These are phyloP conservation scores for Masticophis lateralis DNA, from an alignment of 2,797 vertebrate genomes.

Conservation along the genomic window DNA sequence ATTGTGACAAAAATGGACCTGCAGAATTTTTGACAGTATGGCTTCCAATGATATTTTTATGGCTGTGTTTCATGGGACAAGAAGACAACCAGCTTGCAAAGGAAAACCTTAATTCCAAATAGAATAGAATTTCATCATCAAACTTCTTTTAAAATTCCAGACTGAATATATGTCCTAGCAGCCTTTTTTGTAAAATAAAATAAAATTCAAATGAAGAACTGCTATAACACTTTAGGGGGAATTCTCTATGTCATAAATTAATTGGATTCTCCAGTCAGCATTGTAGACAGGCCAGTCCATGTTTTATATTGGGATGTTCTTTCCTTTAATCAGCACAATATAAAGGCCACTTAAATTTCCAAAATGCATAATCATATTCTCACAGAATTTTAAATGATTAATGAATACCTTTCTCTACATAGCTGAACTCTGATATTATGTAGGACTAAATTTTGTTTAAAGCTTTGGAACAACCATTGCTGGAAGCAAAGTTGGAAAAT, in stretches of 20 bases:
- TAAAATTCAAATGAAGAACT: background rate
- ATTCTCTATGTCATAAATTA: background rate
- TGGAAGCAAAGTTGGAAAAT: constrained; percentile 28
- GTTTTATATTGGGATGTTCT: background rate
- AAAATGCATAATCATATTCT: background rate
- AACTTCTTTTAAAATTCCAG: background rate
- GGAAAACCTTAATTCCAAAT: background rate
- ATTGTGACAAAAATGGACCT: background rate
- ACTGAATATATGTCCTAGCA: background rate
- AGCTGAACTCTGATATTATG: background rate
- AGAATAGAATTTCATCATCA: background rate
- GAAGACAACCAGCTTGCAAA: background rate
- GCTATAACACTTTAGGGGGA: background rate
- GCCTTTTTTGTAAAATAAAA: background rate
- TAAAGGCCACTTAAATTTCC: background rate
- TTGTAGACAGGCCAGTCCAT: background rate
- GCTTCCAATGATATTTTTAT: background rate
- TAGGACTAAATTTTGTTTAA: constrained; percentile 12
- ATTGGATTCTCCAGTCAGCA: background rate
- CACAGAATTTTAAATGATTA: constrained; percentile 13
- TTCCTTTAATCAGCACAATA: background rate
- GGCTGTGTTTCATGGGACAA: background rate
- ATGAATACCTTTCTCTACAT: background rate
- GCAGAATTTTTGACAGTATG: background rate
- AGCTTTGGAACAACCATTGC: constrained; percentile 11